Evolutionary conservation across 2,113 vertebrate genomes (phyloP), one percentile per base, ranked within the genome.

Genomic region (Dinomys branickii): DNA sequence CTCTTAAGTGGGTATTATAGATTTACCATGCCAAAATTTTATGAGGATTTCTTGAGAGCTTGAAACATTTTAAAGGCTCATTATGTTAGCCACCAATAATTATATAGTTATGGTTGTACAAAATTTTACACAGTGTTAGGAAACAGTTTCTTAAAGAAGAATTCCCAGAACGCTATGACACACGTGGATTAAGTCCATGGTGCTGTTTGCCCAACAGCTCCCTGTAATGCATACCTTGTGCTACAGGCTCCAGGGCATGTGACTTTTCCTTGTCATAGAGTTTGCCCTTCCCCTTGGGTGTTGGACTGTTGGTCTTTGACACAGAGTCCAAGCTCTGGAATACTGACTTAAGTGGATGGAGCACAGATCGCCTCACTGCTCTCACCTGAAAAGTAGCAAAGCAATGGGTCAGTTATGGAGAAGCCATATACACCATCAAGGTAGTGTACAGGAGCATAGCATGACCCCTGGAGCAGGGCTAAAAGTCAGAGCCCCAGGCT

Each of bases 11-110:
- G 80, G 83, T 71, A 2, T 19, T 82, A 59, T 28, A 69, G 35
- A 58, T n/a, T 83, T 87, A 81, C 69, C 56, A 54, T 44, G 14
- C 16, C 67, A 71, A 87, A 7, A 2, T 77, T 87, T 80, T 84
- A 47, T 56, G 61, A 91, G 33, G 38, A 93, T 85, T 88, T 87
- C 54, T 44, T 73, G 69, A 90, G 65, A 93, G 28, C 54, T 94
- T 90, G 17, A 56, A 61, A 47, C 28, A 19, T 5, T 82, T 71
- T 30, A 56, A 85, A 44, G 35, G 20, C 8, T 69, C 3, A 44
- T 5, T 65, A 26, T 17, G 0, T 54, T 80, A 91, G 52, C 30
- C 44, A 78, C 85, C 61, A 87, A 20, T 87, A 81, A 63, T 52
- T 77, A 2, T 24, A 50, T 35, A 97, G 35, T 8, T 90, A 65